Percentiles rank a stretch among this genome's conserved stretches.
Conservation (phyloP, 2,888 invertebrate genomes). For the Norana najaformis region DNA sequence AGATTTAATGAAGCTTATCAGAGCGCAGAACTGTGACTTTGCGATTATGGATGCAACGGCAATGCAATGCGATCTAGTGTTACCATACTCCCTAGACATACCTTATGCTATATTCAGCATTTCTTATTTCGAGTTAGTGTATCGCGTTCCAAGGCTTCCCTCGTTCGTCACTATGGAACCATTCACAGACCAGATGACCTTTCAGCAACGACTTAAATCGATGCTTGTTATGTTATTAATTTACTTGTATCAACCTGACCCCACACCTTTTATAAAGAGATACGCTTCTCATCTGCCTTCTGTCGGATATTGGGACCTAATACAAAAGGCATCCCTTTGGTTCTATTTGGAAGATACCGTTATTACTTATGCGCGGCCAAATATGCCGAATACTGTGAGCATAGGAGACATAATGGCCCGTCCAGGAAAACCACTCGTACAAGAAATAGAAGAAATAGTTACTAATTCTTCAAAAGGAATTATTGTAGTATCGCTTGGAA, state of each 20-base stretch:
- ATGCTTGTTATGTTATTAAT: background rate
- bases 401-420: constrained; percentile 44
- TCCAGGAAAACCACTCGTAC: constrained; percentile 40
- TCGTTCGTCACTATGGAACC: background rate
- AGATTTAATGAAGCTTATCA: background rate
- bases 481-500: constrained; percentile 48
- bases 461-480: constrained; percentile 42
- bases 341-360: constrained; percentile 44
- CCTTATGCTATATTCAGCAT: constrained; percentile 36
- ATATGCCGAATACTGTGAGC: constrained; percentile 43
- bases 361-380: constrained; percentile 43
- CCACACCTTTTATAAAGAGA: background rate
- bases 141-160: background rate
- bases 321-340: constrained; percentile 38
- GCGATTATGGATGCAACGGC: constrained; percentile 36
- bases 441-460: constrained; percentile 40
- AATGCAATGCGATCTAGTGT: constrained; percentile 24
- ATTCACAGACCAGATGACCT: constrained; percentile 23
- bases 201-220: constrained; percentile 19
- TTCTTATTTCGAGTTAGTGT: constrained; percentile 19
- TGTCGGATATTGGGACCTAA: constrained; percentile 8
- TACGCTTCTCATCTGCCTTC: background rate
- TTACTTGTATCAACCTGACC: background rate
- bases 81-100: constrained; percentile 38
- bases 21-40: constrained; percentile 35